Evolutionary conservation across 1,140 invertebrate genomes (phyloP), one percentile per base, ranked within the genome.

Genomic region (Dendrolimus punctatus): DNA sequence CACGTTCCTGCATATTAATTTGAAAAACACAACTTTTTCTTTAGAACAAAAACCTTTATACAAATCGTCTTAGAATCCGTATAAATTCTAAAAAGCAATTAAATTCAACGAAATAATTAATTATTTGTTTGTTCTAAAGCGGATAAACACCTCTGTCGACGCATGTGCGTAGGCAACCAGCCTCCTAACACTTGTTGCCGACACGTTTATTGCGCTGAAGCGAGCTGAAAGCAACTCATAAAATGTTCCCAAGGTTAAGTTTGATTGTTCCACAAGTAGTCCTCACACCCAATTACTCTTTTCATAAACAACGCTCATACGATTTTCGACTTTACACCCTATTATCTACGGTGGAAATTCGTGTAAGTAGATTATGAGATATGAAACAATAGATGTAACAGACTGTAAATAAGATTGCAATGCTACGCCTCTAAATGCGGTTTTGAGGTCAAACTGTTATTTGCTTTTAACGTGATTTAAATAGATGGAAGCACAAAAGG

Each of bases 241-340:
- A 82, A 79, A 67, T 53, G 57, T 60, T 70, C 48, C 67, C 78
- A 81, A 81, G 80, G 80, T 77, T 66, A 79, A 72, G 60, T 79
- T 76, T 76, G 75, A 83, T 81, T 81, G 78, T 71, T 71, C 44
- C 54, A 57, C 53, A 51, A 40, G 59, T 61, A 56, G 40, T 4
- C 51, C 55, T 39, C 47, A 43, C 23, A 53, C 49, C 54, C 53
- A 60, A 56, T 56, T 55, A 60, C 72, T 70, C 23, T 23, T 23
- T 23, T 23, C 23, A 23, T 23, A 23, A 23, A 3, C 23, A 23
- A 23, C 23, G 23, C 8, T n/a, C 2, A 42, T 43, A 36, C 38
- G 46, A 46, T 46, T 46, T 46, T 10, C 46, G 48, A 39, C 48
- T 9, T 8, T 49, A 49, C 7, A 10, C 5, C 8, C 5, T 8